These are phyloP conservation scores for Ypsolopha sequella DNA, from an alignment of 2,888 invertebrate genomes.

Conservation along the genomic window DNA sequence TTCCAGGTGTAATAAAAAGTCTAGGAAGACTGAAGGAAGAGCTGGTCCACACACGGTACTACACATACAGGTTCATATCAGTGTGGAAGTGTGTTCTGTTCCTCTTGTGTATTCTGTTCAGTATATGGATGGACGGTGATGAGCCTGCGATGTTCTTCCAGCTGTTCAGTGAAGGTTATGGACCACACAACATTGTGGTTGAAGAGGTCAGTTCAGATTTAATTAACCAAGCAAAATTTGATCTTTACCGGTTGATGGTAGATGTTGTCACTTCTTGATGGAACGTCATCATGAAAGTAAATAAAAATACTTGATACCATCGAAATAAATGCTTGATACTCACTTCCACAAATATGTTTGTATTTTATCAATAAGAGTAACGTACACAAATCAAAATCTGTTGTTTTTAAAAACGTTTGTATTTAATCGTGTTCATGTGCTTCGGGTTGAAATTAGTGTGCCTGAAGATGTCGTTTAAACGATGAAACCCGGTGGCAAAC, in stretches of 20 bases:
- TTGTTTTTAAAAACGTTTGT: too few species aligned
- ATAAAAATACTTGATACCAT: neutral
- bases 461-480: too few species aligned
- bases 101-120: constrained; percentile 79
- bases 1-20: constrained; percentile 76
- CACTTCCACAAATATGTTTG: too few species aligned
- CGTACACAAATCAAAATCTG: too few species aligned
- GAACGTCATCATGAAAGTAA: too few species aligned
- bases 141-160: constrained; percentile 83
- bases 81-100: constrained; percentile 91
- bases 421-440: too few species aligned
- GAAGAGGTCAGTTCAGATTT: constrained; percentile 68
- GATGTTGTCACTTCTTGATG: too few species aligned
- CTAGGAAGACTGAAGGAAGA: constrained; percentile 85
- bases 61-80: constrained; percentile 90
- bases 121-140: constrained; percentile 81
- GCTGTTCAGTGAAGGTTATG: constrained; percentile 80
- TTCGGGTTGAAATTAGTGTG: too few species aligned
- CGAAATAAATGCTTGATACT: too few species aligned
- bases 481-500: too few species aligned
- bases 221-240: neutral
- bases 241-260: too few species aligned
- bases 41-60: constrained; percentile 85
- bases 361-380: too few species aligned
- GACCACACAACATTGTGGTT: constrained; percentile 82